These are phyloP conservation scores for Rhagium mordax DNA, from an alignment of 2,888 invertebrate species.

Conservation along the genomic window DNA sequence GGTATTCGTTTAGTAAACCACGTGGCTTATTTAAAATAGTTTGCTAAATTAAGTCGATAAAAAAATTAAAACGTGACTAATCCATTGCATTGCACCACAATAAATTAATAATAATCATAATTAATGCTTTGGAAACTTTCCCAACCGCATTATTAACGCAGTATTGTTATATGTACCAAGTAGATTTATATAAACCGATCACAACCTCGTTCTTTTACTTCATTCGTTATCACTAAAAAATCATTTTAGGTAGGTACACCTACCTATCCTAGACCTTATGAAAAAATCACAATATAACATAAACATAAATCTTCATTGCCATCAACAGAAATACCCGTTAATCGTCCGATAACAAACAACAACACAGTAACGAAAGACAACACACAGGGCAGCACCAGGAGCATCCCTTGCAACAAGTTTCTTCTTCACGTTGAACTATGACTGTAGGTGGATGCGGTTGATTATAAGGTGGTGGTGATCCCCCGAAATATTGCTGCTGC, in stretches of 20 bases:
- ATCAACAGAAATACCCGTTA: neutral
- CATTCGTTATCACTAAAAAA: neutral
- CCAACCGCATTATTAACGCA: neutral
- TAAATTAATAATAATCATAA: too few species aligned
- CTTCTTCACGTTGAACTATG: neutral
- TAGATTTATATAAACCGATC: neutral
- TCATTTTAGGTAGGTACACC: neutral
- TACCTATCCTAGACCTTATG: too few species aligned
- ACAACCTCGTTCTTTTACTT: neutral
- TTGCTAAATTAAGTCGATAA: too few species aligned
- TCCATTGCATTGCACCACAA: too few species aligned
- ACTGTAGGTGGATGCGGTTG: conserved; percentile 20
- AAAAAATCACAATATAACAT: neutral
- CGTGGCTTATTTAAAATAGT: too few species aligned
- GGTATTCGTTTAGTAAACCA: too few species aligned
- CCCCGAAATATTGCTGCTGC: neutral
- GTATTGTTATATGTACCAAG: neutral
- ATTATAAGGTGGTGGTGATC: neutral
- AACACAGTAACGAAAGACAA: conserved; percentile 46
- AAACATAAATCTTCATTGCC: too few species aligned
- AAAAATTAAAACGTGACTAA: too few species aligned
- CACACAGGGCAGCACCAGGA: conserved; percentile 47
- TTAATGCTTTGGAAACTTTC: neutral
- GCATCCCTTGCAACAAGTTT: conserved; percentile 1
- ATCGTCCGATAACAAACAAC: conserved; percentile 40